Evolutionary conservation across 2,888 invertebrate genomes (phyloP), one percentile per base, ranked within the genome.

Genomic region (Phlogophora meticulosa): DNA sequence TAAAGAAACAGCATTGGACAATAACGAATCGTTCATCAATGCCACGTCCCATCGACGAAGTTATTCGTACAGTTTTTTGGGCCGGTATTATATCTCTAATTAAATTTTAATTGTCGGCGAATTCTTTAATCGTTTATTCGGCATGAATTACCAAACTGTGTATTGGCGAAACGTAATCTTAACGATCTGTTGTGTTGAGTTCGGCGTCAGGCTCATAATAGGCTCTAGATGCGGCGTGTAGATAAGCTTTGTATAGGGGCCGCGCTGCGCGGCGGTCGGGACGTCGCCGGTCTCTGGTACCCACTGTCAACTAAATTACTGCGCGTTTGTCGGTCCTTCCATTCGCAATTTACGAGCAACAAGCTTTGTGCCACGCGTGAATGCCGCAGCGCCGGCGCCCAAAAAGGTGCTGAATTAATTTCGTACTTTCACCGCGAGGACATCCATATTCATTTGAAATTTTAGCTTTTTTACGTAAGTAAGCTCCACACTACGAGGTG

Each of bases 301-400:
- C 88, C 88, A 89, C 92, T 94, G 95, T 95, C 95, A 93, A 91
- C 93, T 93, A 92, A 94, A 94, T 95, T 92, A 93, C 93, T 82
- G 87, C 84, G 84, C 92, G 92, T 92, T 94, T 93, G 94, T 93
- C 92, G 93, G 94, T 88, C 88, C 91, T 89, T 91, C 86, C 85
- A 83, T 86, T 88, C 80, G 93, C 94, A 92, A 94, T 94, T 94
- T 94, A 94, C 93, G 93, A 91, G 88, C 89, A 83, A 81, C 82
- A 83, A 87, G 89, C 87, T 88, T 89, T 90, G 87, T 85, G 83
- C 79, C 81, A 85, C 85, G 78, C 81, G 85, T 78, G 82, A 81
- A 72, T 78, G 82, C 82, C 83, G 82, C 84, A 81, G 85, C 84
- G 86, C 87, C 90, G 92, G 92, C 93, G 86, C 88, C 84, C 70